Base-by-base conservation (phyloP, 1,140 invertebrate species). In the Theocolax elegans region DNA sequence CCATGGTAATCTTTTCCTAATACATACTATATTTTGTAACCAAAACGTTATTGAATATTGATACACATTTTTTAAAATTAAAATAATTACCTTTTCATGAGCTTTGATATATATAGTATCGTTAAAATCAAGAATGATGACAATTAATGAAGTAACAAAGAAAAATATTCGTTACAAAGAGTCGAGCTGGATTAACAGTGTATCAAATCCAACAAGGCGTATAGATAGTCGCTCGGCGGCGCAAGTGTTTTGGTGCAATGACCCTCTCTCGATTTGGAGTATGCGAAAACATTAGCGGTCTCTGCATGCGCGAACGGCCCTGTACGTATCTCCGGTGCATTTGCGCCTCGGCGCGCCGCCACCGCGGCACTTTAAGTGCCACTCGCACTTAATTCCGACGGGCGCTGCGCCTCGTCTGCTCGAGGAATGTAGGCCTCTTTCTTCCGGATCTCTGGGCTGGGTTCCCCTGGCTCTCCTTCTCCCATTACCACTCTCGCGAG, bases 191-290 rank as follows among this genome's bases (percentile, higher is more conserved):
- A n/a, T n/a, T n/a, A n/a, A n/a, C n/a, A n/a, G n/a, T n/a, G n/a
- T n/a, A n/a, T n/a, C n/a, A n/a, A n/a, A n/a, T n/a, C n/a, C n/a
- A n/a, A n/a, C n/a, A 10, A 9, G 2, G 29, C 10, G 9, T 49
- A 29, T 48, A 13, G 27, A 64, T 38, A 53, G 12, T 10, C 21
- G 29, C 6, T 13, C n/a, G 35, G 10, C 38, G n/a, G 53, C 3
- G 21, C 31, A 59, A 74, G 77, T 83, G 79, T 83, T 85, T 83
- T 84, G 79, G 81, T 81, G 75, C 82, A 81, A 80, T 80, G 82
- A 84, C 81, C 81, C 74, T 75, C 75, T 73, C 76, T 76, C 76
- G 74, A 79, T 77, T 77, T 68, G 75, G 74, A 77, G 62, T 74
- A 72, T 71, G 75, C 65, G 76, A 77, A 80, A 81, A 79, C 76